Base-by-base conservation (phyloP, 2,797 vertebrate genomes). In the Darevskia nairensis region DNA sequence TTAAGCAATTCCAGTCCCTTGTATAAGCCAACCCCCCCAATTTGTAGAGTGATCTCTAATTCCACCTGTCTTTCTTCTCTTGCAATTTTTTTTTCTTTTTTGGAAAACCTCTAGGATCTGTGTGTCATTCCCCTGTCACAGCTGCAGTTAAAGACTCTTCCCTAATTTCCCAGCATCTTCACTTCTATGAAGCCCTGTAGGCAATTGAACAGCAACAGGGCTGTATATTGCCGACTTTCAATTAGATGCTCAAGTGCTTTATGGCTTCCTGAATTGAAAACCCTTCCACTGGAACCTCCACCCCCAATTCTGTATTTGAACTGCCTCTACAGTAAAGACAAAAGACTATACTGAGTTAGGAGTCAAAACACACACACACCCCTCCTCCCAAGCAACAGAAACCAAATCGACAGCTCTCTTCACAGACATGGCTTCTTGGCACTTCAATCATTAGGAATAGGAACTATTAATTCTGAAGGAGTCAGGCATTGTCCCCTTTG, bases 371-470 rank as follows among this genome's bases (percentile, higher is more conserved):
- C 29, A 41, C 8, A 89, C 27, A 0, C 0, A 8, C 29, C 32
- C 21, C 61, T 64, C 80, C 50, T 92, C 50, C 88, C 66, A 76
- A 83, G 25, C 68, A 86, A 89, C 0, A 3, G 35, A 71, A 84
- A 89, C 23, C 9, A 84, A 90, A 41, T 74, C 35, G 61, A 71
- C 68, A 91, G 8, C 19, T 88, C 71, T 86, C 64, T 44, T 95
- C 32, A 84, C 35, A 61, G 61, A 89, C 92, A 83, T 41, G 80
- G 66, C 84, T 86, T 85, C 77, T 84, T 71, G 84, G 85, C 64
- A 84, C n/a, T 80, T 89, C 25, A 44, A 0, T 6, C 13, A 55
- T 55, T 55, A 55, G 50, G 50, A 55, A 55, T 55, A 55, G 23
- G 46, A 77, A 91, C 55, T 35, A 80, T 0, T 0, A 85, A 64